Percentiles rank a stretch among this genome's conserved stretches.
Conservation (phyloP, 2,888 invertebrate species). For the Odiellus spinosus region DNA sequence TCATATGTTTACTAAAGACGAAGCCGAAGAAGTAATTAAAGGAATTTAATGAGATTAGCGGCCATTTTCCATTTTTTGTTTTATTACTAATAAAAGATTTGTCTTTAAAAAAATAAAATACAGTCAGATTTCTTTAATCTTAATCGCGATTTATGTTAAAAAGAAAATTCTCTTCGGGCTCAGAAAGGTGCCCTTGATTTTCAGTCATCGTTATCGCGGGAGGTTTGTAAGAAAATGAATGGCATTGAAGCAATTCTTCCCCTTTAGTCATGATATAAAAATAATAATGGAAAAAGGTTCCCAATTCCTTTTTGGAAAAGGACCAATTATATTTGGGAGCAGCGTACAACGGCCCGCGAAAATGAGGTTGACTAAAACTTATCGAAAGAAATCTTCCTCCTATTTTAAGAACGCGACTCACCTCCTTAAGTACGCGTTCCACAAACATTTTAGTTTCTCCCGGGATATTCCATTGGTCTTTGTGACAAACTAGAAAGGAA, state of each 20-base stretch:
- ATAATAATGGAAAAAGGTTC: constrained; percentile 23
- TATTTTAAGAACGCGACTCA: constrained; percentile 23
- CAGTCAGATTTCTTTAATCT: background rate
- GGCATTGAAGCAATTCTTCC: background rate
- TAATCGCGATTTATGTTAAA: background rate
- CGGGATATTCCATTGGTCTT: constrained; percentile 28
- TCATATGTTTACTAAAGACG: constrained; percentile 76
- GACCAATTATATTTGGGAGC: constrained; percentile 21
- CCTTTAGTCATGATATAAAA: constrained; percentile 24
- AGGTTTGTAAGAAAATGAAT: background rate
- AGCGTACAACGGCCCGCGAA: constrained; percentile 27
- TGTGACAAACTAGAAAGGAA: constrained; percentile 31
- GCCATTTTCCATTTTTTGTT: no score
- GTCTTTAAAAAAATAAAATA: no score
- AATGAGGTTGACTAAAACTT: constrained; percentile 35
- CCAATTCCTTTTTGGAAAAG: constrained; percentile 22
- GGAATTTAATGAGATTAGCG: constrained; percentile 24
- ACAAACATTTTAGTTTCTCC: constrained; percentile 21
- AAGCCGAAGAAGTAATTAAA: constrained; percentile 70
- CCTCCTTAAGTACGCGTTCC: constrained; percentile 24
- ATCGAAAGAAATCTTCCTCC: constrained; percentile 29
- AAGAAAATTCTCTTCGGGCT: background rate
- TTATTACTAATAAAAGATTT: no score
- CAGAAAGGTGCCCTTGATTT: background rate
- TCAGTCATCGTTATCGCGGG: background rate